These are phyloP conservation scores for Brachycybe producta DNA, from an alignment of 2,888 invertebrate genomes.

Conservation along the genomic window DNA sequence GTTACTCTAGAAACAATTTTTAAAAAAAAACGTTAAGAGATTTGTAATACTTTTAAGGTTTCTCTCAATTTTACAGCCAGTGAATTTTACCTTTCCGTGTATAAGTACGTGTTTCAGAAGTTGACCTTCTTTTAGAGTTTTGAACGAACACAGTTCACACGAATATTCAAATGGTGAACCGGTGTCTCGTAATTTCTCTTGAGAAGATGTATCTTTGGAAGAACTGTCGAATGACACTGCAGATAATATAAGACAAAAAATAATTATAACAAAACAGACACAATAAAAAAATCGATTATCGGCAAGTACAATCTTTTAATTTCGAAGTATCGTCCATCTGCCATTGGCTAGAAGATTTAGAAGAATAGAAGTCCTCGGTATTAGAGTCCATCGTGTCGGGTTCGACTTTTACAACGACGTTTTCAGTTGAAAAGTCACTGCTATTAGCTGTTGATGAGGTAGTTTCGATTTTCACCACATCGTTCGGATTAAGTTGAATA, in stretches of 20 bases:
- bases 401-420: neutral
- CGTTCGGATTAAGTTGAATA: no score
- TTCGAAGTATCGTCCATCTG: no score
- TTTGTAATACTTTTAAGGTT: no score
- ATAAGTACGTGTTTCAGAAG: slow-evolving; percentile 31
- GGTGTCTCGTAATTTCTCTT: neutral
- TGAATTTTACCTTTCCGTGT: slow-evolving; percentile 28
- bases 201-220: neutral
- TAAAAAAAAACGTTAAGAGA: neutral
- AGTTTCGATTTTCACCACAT: no score
- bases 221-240: neutral
- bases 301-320: no score
- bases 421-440: neutral
- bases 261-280: no score
- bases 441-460: no score
- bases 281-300: no score
- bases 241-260: neutral
- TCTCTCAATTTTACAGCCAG: neutral
- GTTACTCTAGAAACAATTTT: slow-evolving; percentile 9
- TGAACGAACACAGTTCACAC: slow-evolving; percentile 36
- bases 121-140: slow-evolving; percentile 35
- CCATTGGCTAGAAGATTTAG: no score
- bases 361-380: no score
- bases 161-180: slow-evolving; percentile 31
- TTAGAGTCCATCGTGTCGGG: neutral